Conservation (phyloP, 1,140 invertebrate species). For the Orius insidiosus region DNA sequence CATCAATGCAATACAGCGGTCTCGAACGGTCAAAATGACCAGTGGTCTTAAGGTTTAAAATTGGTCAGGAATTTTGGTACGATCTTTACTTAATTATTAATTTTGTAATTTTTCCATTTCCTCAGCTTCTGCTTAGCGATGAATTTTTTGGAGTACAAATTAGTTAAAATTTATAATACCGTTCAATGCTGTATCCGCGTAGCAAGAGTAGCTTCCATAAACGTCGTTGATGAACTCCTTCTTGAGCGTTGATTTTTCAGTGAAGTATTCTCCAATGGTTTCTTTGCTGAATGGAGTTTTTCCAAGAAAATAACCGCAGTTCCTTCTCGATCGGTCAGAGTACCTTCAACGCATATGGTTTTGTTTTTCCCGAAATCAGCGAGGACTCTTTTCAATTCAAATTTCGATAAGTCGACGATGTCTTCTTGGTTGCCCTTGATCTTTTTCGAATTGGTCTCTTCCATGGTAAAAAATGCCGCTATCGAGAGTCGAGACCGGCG, state of each 20-base stretch:
- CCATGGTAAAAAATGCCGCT: no score
- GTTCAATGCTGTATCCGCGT: slow-evolving; percentile 41
- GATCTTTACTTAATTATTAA: no score
- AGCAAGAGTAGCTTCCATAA: slow-evolving; percentile 67
- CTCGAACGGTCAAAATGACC: no score
- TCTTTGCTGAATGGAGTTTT: slow-evolving; percentile 59
- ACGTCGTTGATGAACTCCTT: slow-evolving; percentile 68
- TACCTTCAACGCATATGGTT: slow-evolving; percentile 49
- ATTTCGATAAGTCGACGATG: slow-evolving; percentile 22
- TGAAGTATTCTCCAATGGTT: slow-evolving; percentile 37
- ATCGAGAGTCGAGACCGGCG: no score
- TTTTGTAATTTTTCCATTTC: no score
- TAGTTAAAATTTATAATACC: no score
- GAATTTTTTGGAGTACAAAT: no score
- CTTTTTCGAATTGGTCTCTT: no score
- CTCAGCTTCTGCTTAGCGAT: no score
- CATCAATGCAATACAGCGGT: no score
- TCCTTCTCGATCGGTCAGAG: slow-evolving; percentile 37
- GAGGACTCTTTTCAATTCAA: slow-evolving; percentile 28
- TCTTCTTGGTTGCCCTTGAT: slow-evolving; percentile 5
- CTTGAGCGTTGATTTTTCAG: slow-evolving; percentile 33
- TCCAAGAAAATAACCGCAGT: slow-evolving; percentile 62
- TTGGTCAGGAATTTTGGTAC: no score
- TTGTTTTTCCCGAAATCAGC: slow-evolving; percentile 52
- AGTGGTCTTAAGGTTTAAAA: no score